phyloP scores from a whole-genome alignment of 2,888 invertebrate species.

The Mactromeris polynyma region DNA sequence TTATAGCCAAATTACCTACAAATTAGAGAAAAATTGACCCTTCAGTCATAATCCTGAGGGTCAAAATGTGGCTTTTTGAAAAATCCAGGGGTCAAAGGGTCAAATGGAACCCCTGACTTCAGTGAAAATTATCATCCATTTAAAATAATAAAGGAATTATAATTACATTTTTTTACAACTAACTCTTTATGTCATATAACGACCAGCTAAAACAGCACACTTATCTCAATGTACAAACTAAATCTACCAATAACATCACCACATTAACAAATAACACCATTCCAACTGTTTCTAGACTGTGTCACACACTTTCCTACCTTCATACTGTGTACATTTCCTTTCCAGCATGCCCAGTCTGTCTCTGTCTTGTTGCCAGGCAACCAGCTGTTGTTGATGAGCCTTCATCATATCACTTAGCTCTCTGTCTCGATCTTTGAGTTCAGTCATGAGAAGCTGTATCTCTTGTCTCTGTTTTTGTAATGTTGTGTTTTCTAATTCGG shows the following conservation, averaged over 20 bases:
- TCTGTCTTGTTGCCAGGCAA: conserved; percentile 85
- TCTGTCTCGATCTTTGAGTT: conserved; percentile 84
- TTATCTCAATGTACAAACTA: too few relatives aligned
- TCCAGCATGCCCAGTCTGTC: conserved; percentile 78
- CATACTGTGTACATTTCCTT: conserved; percentile 75
- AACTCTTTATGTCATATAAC: neutral
- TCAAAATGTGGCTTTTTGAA: too few relatives aligned
- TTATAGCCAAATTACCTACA: too few relatives aligned
- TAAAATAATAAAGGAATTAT: too few relatives aligned
- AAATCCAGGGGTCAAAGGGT: too few relatives aligned
- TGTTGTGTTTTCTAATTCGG: conserved; percentile 69
- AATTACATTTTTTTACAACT: too few relatives aligned
- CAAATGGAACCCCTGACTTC: too few relatives aligned
- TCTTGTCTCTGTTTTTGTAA: conserved; percentile 84
- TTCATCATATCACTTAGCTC: conserved; percentile 85
- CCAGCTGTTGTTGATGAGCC: conserved; percentile 84
- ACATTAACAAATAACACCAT: neutral
- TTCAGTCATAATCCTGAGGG: too few relatives aligned
- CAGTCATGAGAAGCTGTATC: conserved; percentile 83
- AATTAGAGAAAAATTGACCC: too few relatives aligned
- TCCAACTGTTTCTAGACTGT: neutral
- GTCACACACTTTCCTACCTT: conserved; percentile 71
- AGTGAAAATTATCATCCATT: too few relatives aligned
- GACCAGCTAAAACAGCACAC: neutral
- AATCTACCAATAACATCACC: too few relatives aligned